Percentiles rank a stretch among this genome's conserved stretches.
Conservation (phyloP, 2,113 vertebrate species). For the Brienomyrus brachyistius region DNA sequence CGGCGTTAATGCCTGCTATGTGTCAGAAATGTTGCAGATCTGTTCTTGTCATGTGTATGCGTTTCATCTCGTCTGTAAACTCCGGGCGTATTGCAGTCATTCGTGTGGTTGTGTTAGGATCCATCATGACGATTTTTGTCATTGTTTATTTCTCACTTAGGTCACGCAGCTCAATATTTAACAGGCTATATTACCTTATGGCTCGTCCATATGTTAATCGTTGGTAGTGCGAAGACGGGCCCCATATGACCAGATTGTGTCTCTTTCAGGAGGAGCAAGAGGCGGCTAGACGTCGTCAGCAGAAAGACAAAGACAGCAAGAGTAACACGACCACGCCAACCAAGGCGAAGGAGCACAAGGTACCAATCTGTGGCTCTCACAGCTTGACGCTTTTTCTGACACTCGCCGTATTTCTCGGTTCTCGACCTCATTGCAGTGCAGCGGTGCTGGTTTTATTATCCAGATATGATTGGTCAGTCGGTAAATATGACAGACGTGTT, state of each 20-base stretch:
- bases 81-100: background rate
- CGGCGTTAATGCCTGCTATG: background rate
- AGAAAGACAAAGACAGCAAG: slow-evolving; percentile 85
- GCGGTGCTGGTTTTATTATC: background rate
- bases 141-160: background rate
- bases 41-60: background rate
- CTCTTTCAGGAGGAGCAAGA: slow-evolving; percentile 88
- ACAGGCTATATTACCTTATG: background rate
- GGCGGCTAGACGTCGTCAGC: slow-evolving; percentile 82
- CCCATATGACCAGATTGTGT: background rate
- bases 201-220: background rate
- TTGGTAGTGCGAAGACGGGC: background rate
- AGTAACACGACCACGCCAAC: slow-evolving; percentile 91
- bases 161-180: background rate
- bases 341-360: slow-evolving; percentile 82
- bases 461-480: background rate
- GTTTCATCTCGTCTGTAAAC: background rate
- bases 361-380: slow-evolving; percentile 14
- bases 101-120: background rate
- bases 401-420: no score
- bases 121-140: background rate
- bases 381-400: no score
- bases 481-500: background rate
- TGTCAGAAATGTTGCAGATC: background rate
- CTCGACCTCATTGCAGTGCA: background rate